A percentile compares a stretch with the other conserved stretches of the same genome.
These are phyloP conservation scores for Rhagologus leucostigma DNA, from an alignment of 2,113 vertebrate species.

Conservation along the genomic window DNA sequence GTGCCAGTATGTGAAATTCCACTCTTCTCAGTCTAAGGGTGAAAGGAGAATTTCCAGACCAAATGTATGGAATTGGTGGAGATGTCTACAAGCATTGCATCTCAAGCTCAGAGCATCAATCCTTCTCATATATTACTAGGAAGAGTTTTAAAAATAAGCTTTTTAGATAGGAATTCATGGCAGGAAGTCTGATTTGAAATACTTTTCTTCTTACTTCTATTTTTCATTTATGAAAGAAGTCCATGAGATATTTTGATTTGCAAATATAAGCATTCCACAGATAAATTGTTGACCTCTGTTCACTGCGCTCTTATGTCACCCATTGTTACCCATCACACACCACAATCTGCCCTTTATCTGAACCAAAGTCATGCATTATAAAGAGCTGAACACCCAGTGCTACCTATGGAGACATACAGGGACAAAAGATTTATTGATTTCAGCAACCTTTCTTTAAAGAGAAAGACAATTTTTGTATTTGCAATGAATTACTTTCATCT, in stretches of 20 bases:
- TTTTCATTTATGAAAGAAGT: neutral
- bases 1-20: neutral
- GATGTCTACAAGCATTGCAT: neutral
- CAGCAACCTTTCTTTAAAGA: neutral
- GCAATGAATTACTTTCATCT: neutral
- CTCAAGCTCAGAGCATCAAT: neutral
- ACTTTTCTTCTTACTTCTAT: neutral
- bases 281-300: neutral
- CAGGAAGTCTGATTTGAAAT: neutral
- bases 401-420: neutral
- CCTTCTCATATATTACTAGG: neutral
- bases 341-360: neutral
- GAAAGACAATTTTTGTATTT: neutral
- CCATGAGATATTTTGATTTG: neutral
- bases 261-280: neutral
- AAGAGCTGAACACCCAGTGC: neutral
- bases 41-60: fast-evolving
- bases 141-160: neutral
- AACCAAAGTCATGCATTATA: neutral
- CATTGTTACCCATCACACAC: neutral
- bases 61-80: neutral
- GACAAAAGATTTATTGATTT: neutral
- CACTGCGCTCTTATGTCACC: neutral
- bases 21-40: neutral
- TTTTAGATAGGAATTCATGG: neutral